Evolutionary conservation across 2,113 vertebrate genomes (phyloP), one percentile per base, ranked within the genome.

Genomic region (Xiphophorus hellerii): DNA sequence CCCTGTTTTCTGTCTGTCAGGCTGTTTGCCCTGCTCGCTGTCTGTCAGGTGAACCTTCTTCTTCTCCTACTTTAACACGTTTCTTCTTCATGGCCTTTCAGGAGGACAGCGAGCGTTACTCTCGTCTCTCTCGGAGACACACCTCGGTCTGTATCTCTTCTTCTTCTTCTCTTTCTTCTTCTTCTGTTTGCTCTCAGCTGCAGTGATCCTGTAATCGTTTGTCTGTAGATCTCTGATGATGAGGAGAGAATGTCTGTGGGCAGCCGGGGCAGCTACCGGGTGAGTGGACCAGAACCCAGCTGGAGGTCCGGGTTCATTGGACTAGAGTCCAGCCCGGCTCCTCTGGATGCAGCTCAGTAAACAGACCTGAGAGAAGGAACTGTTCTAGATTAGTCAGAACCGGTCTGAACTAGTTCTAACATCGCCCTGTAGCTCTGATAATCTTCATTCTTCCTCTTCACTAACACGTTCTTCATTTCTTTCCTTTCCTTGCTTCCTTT

Each of bases 21-120:
- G 30, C 30, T 30, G 30, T 30, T 30, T 30, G 30, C 30, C 30
- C 30, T 30, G 30, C 30, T 30, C 30, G 30, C 28, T 48, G 35
- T 73, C 44, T 72, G 22, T 39, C 42, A 78, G 69, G 37, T 1
- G 5, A 2, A 25, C 15, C 9, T 10, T 14, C 20, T 31, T 71
- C 62, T 20, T 37, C 67, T 69, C 15, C 28, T 77, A 4, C 67
- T 89, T 20, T 76, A 75, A 69, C 67, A 83, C 87, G 84, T 69
- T 80, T 87, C 51, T 79, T 86, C 74, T 89, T 80, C 76, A 75
- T 84, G 70, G 64, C 71, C 44, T 80, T 87, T 74, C 93, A 98
- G 97, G 97, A 98, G 93, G 97, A 99, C 92, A 98, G 95, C 81
- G 97, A 97, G 89, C 96, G 94, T 42, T 97, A 95, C 61, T 96